A percentile compares a stretch with the other conserved stretches of the same genome.
Conservation (phyloP, 2,113 vertebrate species). For the Dasyurus viverrinus region DNA sequence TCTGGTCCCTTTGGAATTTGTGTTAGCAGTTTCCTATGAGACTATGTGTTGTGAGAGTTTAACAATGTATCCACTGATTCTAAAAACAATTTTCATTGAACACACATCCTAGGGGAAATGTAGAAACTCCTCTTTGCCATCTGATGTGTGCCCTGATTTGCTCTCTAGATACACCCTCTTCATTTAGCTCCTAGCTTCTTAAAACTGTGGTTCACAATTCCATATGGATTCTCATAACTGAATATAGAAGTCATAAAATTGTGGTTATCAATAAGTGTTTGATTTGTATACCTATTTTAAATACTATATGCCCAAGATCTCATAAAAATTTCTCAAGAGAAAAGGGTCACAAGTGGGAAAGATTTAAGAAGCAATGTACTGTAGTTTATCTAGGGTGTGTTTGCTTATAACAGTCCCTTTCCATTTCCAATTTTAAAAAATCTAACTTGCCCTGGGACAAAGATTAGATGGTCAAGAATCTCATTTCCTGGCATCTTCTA, state of each 20-base stretch:
- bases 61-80: neutral
- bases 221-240: no score
- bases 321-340: no score
- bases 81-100: conserved; percentile 27
- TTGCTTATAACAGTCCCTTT: conserved; percentile 15
- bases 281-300: no score
- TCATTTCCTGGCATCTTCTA: neutral
- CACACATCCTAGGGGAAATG: neutral
- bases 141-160: neutral
- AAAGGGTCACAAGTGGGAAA: no score
- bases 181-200: neutral
- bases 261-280: no score
- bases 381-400: neutral
- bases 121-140: neutral
- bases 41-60: neutral
- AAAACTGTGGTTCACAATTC: no score
- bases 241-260: no score
- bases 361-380: no score
- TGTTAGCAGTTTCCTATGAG: neutral
- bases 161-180: neutral
- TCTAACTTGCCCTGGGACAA: neutral
- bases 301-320: no score
- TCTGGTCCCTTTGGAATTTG: neutral
- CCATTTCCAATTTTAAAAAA: conserved; percentile 31
- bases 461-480: neutral